Evolutionary conservation across 2,113 vertebrate genomes (phyloP).

Genomic region (Colius striatus): DNA sequence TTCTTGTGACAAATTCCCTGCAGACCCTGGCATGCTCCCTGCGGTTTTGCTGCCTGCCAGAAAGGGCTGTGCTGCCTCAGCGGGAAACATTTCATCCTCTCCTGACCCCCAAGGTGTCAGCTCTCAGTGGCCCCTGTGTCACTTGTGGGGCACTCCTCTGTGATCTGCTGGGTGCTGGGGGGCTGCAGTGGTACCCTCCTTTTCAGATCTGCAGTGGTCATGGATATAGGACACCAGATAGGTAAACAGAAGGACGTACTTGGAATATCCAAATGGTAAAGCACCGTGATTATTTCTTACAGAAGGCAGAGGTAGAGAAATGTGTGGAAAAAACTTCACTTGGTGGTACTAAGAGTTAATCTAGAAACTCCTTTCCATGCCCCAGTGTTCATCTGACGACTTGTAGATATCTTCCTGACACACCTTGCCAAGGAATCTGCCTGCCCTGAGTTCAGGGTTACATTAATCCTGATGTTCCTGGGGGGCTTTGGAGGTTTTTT

Average conservation of each 20-base stretch:
- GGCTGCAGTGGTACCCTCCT: neutral
- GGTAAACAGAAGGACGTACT: neutral
- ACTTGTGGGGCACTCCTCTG: neutral
- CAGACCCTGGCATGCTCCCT: neutral
- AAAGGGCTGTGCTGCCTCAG: neutral
- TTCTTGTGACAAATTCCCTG: slow-evolving; percentile 16
- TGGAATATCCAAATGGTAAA: neutral
- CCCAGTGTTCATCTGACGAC: neutral
- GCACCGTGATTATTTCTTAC: neutral
- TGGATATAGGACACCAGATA: neutral
- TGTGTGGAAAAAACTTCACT: neutral
- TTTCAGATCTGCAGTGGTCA: neutral
- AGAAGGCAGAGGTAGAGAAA: neutral
- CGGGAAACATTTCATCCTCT: neutral
- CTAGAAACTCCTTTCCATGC: neutral
- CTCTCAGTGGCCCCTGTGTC: neutral
- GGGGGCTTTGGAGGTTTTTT: neutral
- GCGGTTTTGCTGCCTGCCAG: neutral
- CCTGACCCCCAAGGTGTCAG: neutral
- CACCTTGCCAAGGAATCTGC: slow-evolving; percentile 56
- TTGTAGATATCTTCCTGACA: slow-evolving; percentile 30
- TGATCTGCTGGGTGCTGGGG: neutral
- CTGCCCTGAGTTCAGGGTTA: neutral
- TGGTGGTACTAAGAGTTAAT: neutral
- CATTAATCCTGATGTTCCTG: neutral